A percentile compares a stretch with the other conserved stretches of the same genome.
Evolutionary conservation across 2,113 vertebrate genomes (phyloP).

Genomic region (western clawed frog (Xenopus tropicalis)): DNA sequence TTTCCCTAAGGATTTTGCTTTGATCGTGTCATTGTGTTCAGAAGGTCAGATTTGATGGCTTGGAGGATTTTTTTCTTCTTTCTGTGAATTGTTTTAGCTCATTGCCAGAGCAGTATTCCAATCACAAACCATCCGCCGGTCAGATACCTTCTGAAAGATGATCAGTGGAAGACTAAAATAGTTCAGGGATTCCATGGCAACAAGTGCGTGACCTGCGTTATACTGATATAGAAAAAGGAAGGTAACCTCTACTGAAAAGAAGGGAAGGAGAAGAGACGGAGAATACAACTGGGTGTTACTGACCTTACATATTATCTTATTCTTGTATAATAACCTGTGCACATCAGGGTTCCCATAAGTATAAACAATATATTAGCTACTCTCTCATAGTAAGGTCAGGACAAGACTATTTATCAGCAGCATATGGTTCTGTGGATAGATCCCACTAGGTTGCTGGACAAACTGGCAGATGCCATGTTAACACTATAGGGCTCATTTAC

Average conservation of each 20-base stretch:
- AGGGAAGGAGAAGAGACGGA: neutral
- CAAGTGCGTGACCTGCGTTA: slow-evolving; percentile 25
- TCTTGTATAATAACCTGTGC: too few species aligned
- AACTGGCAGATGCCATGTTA: too few species aligned
- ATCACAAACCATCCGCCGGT: slow-evolving; percentile 21
- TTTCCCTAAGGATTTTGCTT: neutral
- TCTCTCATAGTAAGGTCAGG: too few species aligned
- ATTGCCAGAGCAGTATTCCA: slow-evolving; percentile 23
- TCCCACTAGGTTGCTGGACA: too few species aligned
- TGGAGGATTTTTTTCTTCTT: slow-evolving; percentile 12
- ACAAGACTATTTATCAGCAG: too few species aligned
- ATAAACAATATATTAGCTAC: too few species aligned
- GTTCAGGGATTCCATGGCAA: slow-evolving; percentile 21
- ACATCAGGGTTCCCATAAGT: too few species aligned
- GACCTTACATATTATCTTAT: neutral
- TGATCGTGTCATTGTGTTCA: slow-evolving; percentile 15
- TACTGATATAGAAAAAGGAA: slow-evolving; percentile 13
- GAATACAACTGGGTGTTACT: neutral
- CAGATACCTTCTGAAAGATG: slow-evolving; percentile 13
- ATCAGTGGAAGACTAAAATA: slow-evolving; percentile 14
- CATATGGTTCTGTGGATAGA: too few species aligned
- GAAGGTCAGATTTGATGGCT: slow-evolving; percentile 32
- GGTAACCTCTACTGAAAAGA: slow-evolving; percentile 6
- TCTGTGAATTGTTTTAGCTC: slow-evolving; percentile 25
- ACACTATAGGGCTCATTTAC: too few species aligned